Evolutionary conservation across 2,888 invertebrate species (phyloP).

Genomic region (Sarcophaga carnaria): DNA sequence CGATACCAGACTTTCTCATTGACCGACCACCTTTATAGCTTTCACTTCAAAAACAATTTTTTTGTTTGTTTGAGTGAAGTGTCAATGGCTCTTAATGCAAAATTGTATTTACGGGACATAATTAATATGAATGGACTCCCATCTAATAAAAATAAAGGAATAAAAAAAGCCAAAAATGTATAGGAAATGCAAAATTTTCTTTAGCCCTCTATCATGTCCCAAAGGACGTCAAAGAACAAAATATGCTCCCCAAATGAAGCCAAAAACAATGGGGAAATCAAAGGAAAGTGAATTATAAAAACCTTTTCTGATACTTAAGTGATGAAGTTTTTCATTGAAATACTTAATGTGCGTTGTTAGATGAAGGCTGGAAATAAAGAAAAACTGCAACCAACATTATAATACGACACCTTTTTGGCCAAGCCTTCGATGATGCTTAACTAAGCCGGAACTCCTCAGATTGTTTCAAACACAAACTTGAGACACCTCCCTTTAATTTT

Average conservation of each 20-base stretch:
- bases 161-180: background rate
- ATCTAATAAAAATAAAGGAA: background rate
- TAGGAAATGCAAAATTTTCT: no score
- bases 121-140: slow-evolving; percentile 46
- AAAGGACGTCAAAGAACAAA: background rate
- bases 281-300: slow-evolving; percentile 22
- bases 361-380: no score
- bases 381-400: no score
- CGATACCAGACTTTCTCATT: no score
- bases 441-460: no score
- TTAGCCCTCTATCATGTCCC: background rate
- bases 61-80: background rate
- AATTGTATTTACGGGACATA: slow-evolving; percentile 41
- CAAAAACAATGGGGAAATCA: slow-evolving; percentile 5
- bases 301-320: slow-evolving; percentile 2
- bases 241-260: background rate
- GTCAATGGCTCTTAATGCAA: slow-evolving; percentile 46
- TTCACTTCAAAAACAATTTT: background rate
- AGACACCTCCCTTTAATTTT: no score
- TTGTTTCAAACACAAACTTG: no score
- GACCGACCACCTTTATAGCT: background rate
- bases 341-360: no score
- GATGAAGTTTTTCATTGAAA: no score
- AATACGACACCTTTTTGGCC: no score
- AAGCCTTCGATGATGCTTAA: no score